phyloP scores from a whole-genome alignment of 2,113 vertebrate genomes.

The Motacilla alba region DNA sequence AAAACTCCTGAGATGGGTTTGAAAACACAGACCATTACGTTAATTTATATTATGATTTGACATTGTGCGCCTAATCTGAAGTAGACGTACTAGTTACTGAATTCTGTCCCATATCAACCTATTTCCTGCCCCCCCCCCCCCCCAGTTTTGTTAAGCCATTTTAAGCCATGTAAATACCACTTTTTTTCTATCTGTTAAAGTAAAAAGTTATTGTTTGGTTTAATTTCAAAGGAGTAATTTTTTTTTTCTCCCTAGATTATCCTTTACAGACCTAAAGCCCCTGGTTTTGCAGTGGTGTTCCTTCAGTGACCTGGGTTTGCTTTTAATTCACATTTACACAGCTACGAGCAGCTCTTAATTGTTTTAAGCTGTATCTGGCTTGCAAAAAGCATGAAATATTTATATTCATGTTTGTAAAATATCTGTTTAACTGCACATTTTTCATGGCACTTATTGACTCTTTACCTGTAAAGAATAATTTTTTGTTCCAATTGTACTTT shows the following conservation, averaged over 20 bases:
- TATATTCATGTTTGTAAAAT: background rate
- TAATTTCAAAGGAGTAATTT: background rate
- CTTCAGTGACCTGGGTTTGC: background rate
- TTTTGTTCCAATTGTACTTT: background rate
- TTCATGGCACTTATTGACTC: background rate
- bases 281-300: background rate
- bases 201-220: background rate
- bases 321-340: background rate
- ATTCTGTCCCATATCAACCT: too few species aligned
- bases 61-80: background rate
- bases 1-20: background rate
- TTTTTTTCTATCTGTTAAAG: background rate
- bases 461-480: background rate
- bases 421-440: background rate
- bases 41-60: background rate
- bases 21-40: background rate
- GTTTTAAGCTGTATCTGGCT: background rate
- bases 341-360: background rate
- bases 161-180: background rate
- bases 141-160: background rate
- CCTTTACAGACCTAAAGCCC: accelerated
- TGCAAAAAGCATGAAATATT: background rate
- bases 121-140: too few species aligned
- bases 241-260: background rate
- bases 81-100: background rate